Percentiles rank a stretch among this genome's conserved stretches.
These are phyloP conservation scores for Lepilemur septentrionalis DNA, from an alignment of 2,797 vertebrate species.

Conservation along the genomic window DNA sequence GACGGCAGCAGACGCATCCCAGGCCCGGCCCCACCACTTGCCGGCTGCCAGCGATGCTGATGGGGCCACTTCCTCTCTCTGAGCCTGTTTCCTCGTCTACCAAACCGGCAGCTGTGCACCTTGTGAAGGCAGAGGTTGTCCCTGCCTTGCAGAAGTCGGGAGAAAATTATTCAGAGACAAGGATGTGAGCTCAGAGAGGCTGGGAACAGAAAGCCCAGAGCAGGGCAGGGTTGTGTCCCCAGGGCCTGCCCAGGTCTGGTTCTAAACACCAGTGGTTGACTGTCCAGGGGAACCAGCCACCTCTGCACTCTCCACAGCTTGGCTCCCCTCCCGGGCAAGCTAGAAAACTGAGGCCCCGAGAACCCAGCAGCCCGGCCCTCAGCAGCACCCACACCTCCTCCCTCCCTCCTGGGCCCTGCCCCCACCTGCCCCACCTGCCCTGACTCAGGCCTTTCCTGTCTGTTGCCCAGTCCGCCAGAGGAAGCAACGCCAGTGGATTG, in stretches of 20 bases:
- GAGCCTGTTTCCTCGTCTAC: neutral
- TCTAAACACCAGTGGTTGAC: neutral
- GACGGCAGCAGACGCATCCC: neutral
- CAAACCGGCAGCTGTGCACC: neutral
- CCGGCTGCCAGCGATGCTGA: neutral
- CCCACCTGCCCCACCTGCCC: neutral
- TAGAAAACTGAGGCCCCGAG: neutral
- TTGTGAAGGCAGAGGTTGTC: neutral
- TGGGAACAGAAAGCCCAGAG: neutral
- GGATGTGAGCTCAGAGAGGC: neutral
- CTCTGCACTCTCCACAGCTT: neutral
- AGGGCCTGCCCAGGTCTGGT: neutral
- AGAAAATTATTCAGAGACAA: neutral
- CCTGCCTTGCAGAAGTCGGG: neutral
- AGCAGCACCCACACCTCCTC: neutral
- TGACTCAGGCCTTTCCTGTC: neutral
- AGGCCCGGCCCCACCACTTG: neutral
- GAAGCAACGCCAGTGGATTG: constrained; percentile 86
- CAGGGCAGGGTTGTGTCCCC: neutral
- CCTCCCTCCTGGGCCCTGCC: neutral
- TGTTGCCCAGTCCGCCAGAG: constrained; percentile 79
- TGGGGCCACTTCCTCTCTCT: neutral
- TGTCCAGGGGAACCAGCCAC: neutral
- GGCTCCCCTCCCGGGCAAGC: neutral
- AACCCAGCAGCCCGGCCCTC: neutral